phyloP scores from a whole-genome alignment of 2,113 vertebrate species.

The Heterochromis multidens region DNA sequence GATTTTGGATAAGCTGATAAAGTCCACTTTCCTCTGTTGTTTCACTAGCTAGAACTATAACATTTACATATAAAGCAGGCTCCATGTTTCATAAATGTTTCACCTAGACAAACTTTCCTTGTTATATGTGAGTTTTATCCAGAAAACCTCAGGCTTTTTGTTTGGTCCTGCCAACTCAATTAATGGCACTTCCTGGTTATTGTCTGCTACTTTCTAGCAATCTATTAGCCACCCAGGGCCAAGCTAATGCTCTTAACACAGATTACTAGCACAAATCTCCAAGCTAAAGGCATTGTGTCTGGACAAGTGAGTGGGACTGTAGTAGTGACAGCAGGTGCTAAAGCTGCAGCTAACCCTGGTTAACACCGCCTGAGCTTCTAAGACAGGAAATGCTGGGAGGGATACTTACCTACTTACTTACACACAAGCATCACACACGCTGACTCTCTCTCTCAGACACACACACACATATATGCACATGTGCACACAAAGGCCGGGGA shows the following conservation, averaged over 20 bases:
- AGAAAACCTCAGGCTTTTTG: background rate
- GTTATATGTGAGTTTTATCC: background rate
- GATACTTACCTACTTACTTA: conserved; percentile 51
- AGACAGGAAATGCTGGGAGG: conserved; percentile 69
- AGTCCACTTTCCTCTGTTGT: conserved; percentile 49
- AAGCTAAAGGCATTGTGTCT: conserved; percentile 53
- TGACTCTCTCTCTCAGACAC: background rate
- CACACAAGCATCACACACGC: background rate
- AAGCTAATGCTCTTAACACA: conserved; percentile 68
- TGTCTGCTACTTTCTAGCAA: conserved; percentile 49
- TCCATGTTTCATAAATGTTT: background rate
- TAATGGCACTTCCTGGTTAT: conserved; percentile 31
- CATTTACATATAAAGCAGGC: background rate
- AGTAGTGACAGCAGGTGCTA: conserved; percentile 69
- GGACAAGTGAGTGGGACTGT: conserved; percentile 47
- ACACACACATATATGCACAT: background rate
- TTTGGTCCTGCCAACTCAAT: background rate
- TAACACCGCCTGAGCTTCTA: conserved; percentile 58
- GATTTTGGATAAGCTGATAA: conserved; percentile 43
- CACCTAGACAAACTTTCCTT: background rate
- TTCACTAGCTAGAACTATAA: background rate
- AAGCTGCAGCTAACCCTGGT: conserved; percentile 61
- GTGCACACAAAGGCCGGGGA: background rate
- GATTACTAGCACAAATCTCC: conserved; percentile 61
- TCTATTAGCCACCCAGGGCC: conserved; percentile 37